Base-by-base conservation (phyloP, 2,113 vertebrate species). In the Phrynosoma blainvillii region DNA sequence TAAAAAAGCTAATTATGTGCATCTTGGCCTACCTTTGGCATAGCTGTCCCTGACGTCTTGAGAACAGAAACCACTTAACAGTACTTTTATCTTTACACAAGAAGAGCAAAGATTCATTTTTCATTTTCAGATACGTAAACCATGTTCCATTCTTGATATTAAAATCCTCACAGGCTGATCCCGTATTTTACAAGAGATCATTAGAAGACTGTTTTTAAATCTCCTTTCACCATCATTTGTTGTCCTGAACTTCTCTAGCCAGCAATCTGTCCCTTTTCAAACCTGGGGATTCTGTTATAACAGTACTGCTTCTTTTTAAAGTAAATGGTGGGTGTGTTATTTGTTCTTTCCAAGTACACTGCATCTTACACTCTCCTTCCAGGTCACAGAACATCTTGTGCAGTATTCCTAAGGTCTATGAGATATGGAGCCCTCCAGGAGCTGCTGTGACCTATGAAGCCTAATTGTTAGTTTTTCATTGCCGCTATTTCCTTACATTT, bases 401-500 rank as follows among this genome's bases (percentile, higher is more conserved):
- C 9, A 71, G 68, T 71, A 71, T 73, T 47, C 84, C n/a, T 9
- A 74, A 86, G 84, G 78, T 65, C 40, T 92, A 0, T 0, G 59
- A 68, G 75, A 78, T 78, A 70, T 10, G 25, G 52, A 52, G 81
- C 25, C 82, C 27, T 47, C 42, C 27, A 30, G 16, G 40, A 47
- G 1, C 81, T 70, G 27, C 92, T 92, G 82, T 94, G 89, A 85
- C 90, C 93, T 89, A 88, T 0, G 42, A 92, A 90, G 95, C 88
- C 90, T 52, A 71, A 20, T 9, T 20, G 27, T 71, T 83, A 65
- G 40, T 23, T 95, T 92, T 92, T 95, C 94, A 94, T 88, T 93
- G 91, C 90, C 93, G 68, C 82, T 88, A 85, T 90, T 94, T 95
- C 91, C 91, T 93, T 89, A 89, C 90, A 91, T 93, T 89, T 94